Conservation (phyloP, 2,797 vertebrate species). For the Eulemur albifrons region DNA sequence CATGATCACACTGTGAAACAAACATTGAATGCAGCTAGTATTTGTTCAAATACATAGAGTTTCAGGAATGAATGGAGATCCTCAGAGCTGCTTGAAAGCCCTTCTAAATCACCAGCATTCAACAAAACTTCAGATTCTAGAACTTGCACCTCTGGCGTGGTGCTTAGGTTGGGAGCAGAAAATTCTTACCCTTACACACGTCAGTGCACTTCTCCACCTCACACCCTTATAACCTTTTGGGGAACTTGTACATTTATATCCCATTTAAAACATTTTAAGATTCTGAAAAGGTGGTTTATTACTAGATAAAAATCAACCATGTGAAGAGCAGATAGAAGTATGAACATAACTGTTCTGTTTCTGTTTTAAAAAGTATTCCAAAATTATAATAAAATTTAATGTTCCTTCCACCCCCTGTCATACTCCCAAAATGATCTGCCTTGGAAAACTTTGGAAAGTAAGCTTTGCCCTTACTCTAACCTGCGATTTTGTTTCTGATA, state of each 20-base stretch:
- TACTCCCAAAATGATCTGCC: not conserved
- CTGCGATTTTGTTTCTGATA: not conserved
- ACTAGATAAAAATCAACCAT: not conserved
- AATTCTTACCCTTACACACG: not conserved
- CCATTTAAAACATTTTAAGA: not conserved
- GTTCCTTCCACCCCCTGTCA: not conserved
- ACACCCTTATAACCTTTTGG: not conserved
- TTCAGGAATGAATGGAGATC: not conserved
- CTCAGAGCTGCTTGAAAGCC: not conserved
- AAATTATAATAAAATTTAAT: not conserved
- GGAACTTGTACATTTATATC: constrained; percentile 26
- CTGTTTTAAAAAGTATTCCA: not conserved
- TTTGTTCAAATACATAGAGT: constrained; percentile 27
- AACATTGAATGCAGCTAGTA: not conserved
- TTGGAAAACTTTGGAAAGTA: not conserved
- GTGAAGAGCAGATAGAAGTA: not conserved
- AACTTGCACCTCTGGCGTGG: not conserved
- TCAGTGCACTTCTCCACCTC: not conserved
- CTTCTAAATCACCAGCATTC: constrained; percentile 50
- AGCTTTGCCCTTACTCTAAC: not conserved
- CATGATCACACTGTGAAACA: constrained; percentile 78
- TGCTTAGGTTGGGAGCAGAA: not conserved
- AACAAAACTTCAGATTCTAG: not conserved
- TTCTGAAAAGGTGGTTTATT: constrained; percentile 44
- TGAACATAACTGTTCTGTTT: not conserved